phyloP scores from a whole-genome alignment of 2,888 invertebrate genomes.

The Prenolepis imparis region DNA sequence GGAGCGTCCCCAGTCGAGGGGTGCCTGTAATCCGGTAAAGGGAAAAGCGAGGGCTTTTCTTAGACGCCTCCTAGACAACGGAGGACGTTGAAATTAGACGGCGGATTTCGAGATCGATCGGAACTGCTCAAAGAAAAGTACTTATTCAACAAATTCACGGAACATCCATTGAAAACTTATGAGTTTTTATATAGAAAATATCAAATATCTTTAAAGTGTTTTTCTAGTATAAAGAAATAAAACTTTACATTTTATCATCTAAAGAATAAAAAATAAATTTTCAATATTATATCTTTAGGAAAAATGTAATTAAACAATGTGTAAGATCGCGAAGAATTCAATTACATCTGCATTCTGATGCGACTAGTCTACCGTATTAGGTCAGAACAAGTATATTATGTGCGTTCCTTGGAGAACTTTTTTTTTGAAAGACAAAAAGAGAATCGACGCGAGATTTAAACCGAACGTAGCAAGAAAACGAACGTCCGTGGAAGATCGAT shows the following conservation, averaged over 20 bases:
- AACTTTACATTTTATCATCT: background rate
- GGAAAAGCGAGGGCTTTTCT: conserved; percentile 35
- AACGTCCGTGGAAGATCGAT: conserved; percentile 41
- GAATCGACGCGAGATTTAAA: conserved; percentile 31
- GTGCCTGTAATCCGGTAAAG: conserved; percentile 55
- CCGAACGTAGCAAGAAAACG: conserved; percentile 20
- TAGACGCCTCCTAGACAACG: conserved; percentile 18
- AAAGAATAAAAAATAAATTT: background rate
- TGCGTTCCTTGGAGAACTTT: background rate
- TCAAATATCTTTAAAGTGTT: background rate
- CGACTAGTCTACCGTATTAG: background rate
- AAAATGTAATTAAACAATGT: background rate
- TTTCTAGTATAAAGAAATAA: background rate
- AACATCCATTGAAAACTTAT: background rate
- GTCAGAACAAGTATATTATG: background rate
- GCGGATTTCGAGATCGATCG: conserved; percentile 6
- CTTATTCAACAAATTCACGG: conserved; percentile 29
- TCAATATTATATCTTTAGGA: background rate
- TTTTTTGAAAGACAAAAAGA: conserved; percentile 12
- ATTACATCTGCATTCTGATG: background rate
- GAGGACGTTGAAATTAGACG: conserved; percentile 27
- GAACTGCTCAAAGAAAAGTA: conserved; percentile 14
- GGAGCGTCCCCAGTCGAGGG: background rate
- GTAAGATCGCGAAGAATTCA: background rate
- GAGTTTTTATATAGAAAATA: background rate